phyloP scores from a whole-genome alignment of 2,797 vertebrate genomes.

The Typhlichthys subterraneus region DNA sequence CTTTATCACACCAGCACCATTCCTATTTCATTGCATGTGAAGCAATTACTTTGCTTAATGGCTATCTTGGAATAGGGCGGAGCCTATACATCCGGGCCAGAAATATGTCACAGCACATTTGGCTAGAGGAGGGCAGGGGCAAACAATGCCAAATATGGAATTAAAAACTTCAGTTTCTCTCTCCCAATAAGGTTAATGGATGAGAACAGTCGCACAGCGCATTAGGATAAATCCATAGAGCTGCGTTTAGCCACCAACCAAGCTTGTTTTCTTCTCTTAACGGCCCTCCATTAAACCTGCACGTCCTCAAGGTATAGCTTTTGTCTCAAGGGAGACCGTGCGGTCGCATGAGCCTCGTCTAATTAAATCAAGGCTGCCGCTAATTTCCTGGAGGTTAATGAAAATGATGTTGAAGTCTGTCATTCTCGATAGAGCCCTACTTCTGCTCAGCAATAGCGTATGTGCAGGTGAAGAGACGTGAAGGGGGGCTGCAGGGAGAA shows the following conservation, averaged over 20 bases:
- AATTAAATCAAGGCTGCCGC: slow-evolving; percentile 73
- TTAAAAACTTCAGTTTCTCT: slow-evolving; percentile 34
- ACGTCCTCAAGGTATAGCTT: slow-evolving; percentile 5
- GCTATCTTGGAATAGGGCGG: slow-evolving; percentile 45
- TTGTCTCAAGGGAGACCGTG: slow-evolving; percentile 57
- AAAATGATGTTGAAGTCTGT: slow-evolving; percentile 59
- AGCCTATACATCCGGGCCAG: slow-evolving; percentile 40
- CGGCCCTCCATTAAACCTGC: slow-evolving; percentile 19
- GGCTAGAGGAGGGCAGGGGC: slow-evolving; percentile 20
- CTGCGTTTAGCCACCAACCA: slow-evolving; percentile 14
- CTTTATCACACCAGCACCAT: slow-evolving; percentile 49
- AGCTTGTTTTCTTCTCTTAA: neutral
- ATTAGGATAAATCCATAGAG: slow-evolving; percentile 20
- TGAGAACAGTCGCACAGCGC: slow-evolving; percentile 10
- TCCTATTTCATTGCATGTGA: slow-evolving; percentile 48
- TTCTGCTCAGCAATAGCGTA: slow-evolving; percentile 50
- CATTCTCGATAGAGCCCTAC: slow-evolving; percentile 60
- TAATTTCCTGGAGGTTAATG: slow-evolving; percentile 77
- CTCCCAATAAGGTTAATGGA: slow-evolving; percentile 34
- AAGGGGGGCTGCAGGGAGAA: slow-evolving; percentile 14
- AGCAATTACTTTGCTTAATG: slow-evolving; percentile 58
- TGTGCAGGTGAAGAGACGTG: slow-evolving; percentile 46
- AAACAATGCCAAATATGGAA: slow-evolving; percentile 46
- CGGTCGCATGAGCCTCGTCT: slow-evolving; percentile 67
- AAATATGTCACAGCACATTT: slow-evolving; percentile 43